phyloP scores from a whole-genome alignment of 2,888 invertebrate genomes.

The Rhamnusium bicolor region DNA sequence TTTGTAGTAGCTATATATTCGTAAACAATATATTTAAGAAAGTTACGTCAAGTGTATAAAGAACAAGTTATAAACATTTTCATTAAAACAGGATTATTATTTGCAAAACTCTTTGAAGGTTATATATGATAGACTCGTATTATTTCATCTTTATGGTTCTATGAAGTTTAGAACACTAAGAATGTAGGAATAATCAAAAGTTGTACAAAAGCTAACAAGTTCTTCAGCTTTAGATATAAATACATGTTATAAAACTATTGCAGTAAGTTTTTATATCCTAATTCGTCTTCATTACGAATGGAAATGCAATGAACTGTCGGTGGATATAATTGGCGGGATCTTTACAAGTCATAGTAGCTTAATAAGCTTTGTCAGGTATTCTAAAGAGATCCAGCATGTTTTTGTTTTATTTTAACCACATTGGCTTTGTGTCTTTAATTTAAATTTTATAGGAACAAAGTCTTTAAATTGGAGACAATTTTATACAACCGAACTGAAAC shows the following conservation, averaged over 20 bases:
- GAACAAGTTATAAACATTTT: no score
- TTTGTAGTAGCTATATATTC: no score
- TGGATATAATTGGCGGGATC: slow-evolving; percentile 58
- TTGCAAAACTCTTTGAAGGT: not conserved
- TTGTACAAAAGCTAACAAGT: slow-evolving; percentile 56
- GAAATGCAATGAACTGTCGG: slow-evolving; percentile 63
- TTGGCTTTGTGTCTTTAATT: not conserved
- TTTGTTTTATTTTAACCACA: slow-evolving; percentile 32
- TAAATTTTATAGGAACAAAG: slow-evolving; percentile 2
- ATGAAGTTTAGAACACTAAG: not conserved
- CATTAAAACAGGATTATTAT: no score
- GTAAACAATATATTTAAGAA: no score
- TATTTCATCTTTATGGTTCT: not conserved
- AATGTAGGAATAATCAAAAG: slow-evolving; percentile 38
- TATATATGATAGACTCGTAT: not conserved
- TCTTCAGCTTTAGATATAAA: slow-evolving; percentile 57
- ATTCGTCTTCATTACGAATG: slow-evolving; percentile 65
- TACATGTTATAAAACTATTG: slow-evolving; percentile 60
- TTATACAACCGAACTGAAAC: not conserved
- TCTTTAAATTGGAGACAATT: not conserved
- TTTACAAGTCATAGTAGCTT: slow-evolving; percentile 50
- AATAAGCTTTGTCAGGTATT: slow-evolving; percentile 53
- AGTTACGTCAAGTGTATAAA: no score
- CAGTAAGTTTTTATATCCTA: slow-evolving; percentile 59
- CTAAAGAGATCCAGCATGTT: slow-evolving; percentile 42